Conservation (phyloP, 2,797 vertebrate genomes). For the Schizopygopsis malacanthus region DNA sequence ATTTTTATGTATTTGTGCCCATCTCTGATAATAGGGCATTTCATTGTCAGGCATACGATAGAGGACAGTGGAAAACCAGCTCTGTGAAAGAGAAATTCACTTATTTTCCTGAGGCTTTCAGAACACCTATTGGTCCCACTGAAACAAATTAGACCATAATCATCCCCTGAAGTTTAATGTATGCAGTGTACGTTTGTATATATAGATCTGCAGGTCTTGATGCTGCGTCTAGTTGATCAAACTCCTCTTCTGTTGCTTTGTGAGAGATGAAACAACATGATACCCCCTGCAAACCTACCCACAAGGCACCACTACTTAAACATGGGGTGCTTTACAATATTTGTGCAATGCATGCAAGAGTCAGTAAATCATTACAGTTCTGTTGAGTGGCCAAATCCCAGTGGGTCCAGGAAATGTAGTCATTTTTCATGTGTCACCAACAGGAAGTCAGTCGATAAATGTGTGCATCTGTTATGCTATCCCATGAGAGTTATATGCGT, state of each 20-base stretch:
- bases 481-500: slow-evolving; percentile 23
- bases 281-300: slow-evolving; percentile 12
- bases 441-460: slow-evolving; percentile 56
- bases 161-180: slow-evolving; percentile 1
- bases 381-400: slow-evolving; percentile 41
- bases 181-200: neutral
- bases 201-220: slow-evolving; percentile 6
- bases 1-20: no score
- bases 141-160: slow-evolving; percentile 51
- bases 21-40: slow-evolving; percentile 33
- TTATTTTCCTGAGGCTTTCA: slow-evolving; percentile 31
- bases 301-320: slow-evolving; percentile 23
- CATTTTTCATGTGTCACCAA: slow-evolving; percentile 53
- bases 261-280: slow-evolving; percentile 5
- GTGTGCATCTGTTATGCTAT: slow-evolving; percentile 48
- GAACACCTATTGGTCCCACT: slow-evolving; percentile 43
- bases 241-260: slow-evolving; percentile 27
- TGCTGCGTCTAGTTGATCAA: slow-evolving; percentile 13
- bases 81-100: neutral
- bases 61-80: neutral
- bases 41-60: neutral
- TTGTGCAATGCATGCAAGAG: slow-evolving; percentile 33
- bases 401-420: slow-evolving; percentile 42
- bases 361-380: slow-evolving; percentile 43
- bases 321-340: slow-evolving; percentile 14